phyloP scores from a whole-genome alignment of 2,797 vertebrate genomes.

The Myotis myotis region DNA sequence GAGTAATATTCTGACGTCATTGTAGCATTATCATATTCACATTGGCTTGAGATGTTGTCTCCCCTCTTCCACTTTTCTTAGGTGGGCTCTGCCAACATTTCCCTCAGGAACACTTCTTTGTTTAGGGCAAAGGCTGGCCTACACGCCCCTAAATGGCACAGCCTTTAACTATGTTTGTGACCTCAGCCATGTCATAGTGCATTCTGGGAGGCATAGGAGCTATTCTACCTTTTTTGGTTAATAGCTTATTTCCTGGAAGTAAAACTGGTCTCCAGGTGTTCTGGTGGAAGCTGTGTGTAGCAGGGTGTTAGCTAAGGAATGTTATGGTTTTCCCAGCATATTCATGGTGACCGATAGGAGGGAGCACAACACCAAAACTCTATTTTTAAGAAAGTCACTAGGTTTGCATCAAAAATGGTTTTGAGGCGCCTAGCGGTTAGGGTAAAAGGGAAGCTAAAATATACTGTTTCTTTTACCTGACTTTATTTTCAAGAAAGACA shows the following conservation, averaged over 20 bases:
- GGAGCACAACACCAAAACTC: not conserved
- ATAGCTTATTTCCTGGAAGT: not conserved
- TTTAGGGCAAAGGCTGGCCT: not conserved
- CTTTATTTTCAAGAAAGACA: not conserved
- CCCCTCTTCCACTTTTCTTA: not conserved
- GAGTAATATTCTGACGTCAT: not conserved
- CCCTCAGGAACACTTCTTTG: not conserved
- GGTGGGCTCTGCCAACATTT: not conserved
- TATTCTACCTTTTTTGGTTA: not conserved
- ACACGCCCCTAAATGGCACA: not conserved
- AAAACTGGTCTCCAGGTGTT: not conserved
- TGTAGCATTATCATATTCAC: not conserved
- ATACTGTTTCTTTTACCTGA: not conserved
- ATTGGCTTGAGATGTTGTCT: not conserved
- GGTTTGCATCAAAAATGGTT: not conserved
- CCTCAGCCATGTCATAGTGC: not conserved
- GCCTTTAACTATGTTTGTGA: not conserved
- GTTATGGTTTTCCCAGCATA: not conserved
- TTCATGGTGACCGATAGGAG: not conserved
- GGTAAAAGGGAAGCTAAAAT: not conserved
- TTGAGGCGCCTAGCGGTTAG: not conserved
- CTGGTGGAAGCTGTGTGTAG: not conserved
- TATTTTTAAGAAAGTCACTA: not conserved
- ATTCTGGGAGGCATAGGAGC: not conserved
- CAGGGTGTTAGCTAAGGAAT: not conserved